Conservation (phyloP, 2,797 vertebrate species). For the Siniperca scherzeri region DNA sequence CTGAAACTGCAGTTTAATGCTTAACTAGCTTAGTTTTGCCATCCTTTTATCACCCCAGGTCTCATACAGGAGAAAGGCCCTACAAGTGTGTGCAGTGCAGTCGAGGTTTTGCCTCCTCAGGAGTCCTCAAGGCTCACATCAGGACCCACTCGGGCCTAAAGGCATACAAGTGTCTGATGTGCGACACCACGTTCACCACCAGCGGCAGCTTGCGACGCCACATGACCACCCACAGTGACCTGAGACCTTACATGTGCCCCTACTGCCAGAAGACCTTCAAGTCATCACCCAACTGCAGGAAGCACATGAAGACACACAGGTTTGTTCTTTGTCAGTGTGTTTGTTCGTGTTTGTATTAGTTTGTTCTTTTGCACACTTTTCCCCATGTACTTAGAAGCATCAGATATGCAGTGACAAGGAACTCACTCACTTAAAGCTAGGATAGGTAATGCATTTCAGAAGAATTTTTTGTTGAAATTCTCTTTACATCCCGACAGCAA, state of each 20-base stretch:
- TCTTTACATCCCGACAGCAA: no score
- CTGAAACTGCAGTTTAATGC: neutral
- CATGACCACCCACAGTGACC: conserved; percentile 97
- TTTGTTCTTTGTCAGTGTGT: conserved; percentile 58
- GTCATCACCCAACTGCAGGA: conserved; percentile 97
- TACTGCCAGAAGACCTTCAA: conserved; percentile 99
- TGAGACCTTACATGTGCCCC: conserved; percentile 98
- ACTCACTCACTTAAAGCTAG: neutral
- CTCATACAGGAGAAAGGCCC: conserved; percentile 97
- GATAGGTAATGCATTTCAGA: no score
- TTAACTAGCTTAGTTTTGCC: neutral
- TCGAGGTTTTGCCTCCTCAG: conserved; percentile 97
- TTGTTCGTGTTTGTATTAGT: accelerated
- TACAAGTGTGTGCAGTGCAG: conserved; percentile 98
- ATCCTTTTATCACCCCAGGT: conserved; percentile 81
- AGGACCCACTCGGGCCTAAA: conserved; percentile 97
- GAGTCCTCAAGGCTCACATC: conserved; percentile 97
- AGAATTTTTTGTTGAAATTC: no score
- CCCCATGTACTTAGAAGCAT: neutral
- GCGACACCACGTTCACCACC: conserved; percentile 97
- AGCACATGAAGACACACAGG: conserved; percentile 99
- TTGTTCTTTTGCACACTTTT: neutral
- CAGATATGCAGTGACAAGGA: neutral
- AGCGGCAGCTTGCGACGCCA: conserved; percentile 96
- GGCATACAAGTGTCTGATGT: conserved; percentile 95